phyloP scores from a whole-genome alignment of 2,113 vertebrate genomes.

The Crotalus horridus region DNA sequence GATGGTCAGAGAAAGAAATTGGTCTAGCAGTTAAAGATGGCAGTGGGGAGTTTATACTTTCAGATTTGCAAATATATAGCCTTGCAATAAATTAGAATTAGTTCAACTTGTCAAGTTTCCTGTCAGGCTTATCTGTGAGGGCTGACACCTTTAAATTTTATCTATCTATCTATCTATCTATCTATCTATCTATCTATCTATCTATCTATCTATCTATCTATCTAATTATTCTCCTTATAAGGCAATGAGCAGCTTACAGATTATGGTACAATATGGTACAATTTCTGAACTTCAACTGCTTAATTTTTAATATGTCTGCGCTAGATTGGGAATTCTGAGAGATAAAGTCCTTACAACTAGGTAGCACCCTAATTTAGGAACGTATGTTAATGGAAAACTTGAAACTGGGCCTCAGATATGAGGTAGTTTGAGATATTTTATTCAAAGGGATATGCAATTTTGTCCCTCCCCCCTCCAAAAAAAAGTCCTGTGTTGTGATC shows the following conservation, averaged over 20 bases:
- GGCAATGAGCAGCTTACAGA: not conserved
- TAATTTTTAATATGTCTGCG: not conserved
- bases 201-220: too few relatives aligned
- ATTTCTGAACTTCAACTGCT: not conserved
- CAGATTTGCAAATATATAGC: not conserved
- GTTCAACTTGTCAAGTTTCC: too few relatives aligned
- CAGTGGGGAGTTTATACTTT: not conserved
- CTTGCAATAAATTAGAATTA: too few relatives aligned
- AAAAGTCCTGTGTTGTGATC: not conserved
- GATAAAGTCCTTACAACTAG: not conserved
- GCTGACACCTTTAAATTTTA: too few relatives aligned
- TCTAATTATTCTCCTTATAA: not conserved
- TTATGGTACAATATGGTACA: not conserved
- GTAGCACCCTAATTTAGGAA: not conserved
- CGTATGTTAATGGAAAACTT: not conserved
- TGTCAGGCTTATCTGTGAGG: too few relatives aligned
- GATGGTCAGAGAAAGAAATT: not conserved
- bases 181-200: too few relatives aligned
- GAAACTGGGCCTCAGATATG: not conserved
- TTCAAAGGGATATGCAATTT: not conserved
- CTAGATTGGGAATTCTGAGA: not conserved
- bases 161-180: too few relatives aligned
- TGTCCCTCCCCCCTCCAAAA: too few relatives aligned
- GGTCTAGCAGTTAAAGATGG: not conserved
- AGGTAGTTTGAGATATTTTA: not conserved